Base-by-base conservation (phyloP, 2,888 invertebrate species). In the Polydrusus tereticollis region DNA sequence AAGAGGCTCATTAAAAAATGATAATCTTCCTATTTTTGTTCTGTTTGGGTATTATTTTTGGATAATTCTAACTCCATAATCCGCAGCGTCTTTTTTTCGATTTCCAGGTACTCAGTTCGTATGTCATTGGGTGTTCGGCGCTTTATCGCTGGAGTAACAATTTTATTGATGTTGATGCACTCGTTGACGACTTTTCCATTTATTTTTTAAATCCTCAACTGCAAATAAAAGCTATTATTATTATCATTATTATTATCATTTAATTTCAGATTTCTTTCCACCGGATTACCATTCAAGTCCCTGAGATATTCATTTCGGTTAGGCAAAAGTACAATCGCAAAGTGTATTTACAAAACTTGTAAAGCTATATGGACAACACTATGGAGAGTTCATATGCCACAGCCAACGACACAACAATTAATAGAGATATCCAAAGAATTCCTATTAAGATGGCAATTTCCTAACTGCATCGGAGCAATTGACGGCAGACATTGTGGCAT, bases 401-500 rank as follows among this genome's bases (percentile, higher is more conserved):
- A 52, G 18, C 69, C 72, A 26, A 63, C 57, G 29, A 14, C 41
- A 45, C 45, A 60, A 58, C 45, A 69, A 21, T 45, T 68, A 36
- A 12, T 50, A 52, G 60, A 59, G 26, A 60, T 74, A 36, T 21
- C 36, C 33, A 16, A 6, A 36, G 70, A 70, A 33, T 73, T 38
- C 50, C 57, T 62, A 36, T 38, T 47, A 36, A 36, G 43, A 23
- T 77, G 71, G 71, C 67, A 75, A 29, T 76, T 75, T 60, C 69
- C 73, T 23, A 69, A 75, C 41, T 74, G 75, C 66, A 41, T 77
- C 41, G 77, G 75, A 43, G 68, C 73, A 16, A 71, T 74, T 57
- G 70, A 73, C 45, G 71, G 75, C 23, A 69, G 69, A 20, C 73
- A 75, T 41, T 70, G 63, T 43, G 64, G 63, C 36, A 67, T 75